Evolutionary conservation across 2,888 invertebrate species (phyloP).

Genomic region (Orchestes rusci): DNA sequence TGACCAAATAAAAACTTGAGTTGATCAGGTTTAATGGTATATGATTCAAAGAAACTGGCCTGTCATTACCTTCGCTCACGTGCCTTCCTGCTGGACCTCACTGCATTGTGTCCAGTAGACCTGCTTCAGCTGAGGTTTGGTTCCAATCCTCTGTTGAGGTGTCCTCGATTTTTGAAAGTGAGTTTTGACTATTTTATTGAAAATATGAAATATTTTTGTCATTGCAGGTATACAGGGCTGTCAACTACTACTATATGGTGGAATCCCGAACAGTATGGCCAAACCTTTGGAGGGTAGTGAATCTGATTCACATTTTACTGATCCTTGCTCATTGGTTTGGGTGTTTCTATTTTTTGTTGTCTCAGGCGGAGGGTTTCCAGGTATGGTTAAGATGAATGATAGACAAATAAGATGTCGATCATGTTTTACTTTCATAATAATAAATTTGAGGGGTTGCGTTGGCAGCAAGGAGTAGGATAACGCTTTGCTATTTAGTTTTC

Average conservation of each 20-base stretch:
- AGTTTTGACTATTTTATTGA: conserved; percentile 30
- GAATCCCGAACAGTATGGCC: conserved; percentile 94
- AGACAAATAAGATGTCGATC: conserved; percentile 50
- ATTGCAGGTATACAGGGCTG: conserved; percentile 87
- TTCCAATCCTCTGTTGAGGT: conserved; percentile 76
- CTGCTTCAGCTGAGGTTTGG: conserved; percentile 78
- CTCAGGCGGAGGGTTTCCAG: conserved; percentile 83
- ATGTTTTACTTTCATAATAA: neutral
- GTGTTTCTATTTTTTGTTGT: conserved; percentile 92
- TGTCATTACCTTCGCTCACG: conserved; percentile 81
- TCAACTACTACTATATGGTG: conserved; percentile 92
- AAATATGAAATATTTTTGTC: too few relatives aligned
- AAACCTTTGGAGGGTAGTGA: conserved; percentile 92
- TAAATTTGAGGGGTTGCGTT: too few relatives aligned
- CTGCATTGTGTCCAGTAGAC: conserved; percentile 78
- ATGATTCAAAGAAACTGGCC: conserved; percentile 83
- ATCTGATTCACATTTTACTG: conserved; percentile 88
- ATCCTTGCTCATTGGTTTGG: conserved; percentile 97
- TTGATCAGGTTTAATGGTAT: conserved; percentile 66
- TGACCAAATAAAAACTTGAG: too few relatives aligned
- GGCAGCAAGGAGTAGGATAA: too few relatives aligned
- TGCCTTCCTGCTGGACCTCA: conserved; percentile 76
- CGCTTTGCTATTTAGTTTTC: too few relatives aligned
- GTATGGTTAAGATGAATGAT: conserved; percentile 45
- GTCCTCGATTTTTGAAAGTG: conserved; percentile 81